Percentiles rank a stretch among this genome's conserved stretches.
phyloP scores from a whole-genome alignment of 2,888 invertebrate genomes.

The Tenodera sinensis region DNA sequence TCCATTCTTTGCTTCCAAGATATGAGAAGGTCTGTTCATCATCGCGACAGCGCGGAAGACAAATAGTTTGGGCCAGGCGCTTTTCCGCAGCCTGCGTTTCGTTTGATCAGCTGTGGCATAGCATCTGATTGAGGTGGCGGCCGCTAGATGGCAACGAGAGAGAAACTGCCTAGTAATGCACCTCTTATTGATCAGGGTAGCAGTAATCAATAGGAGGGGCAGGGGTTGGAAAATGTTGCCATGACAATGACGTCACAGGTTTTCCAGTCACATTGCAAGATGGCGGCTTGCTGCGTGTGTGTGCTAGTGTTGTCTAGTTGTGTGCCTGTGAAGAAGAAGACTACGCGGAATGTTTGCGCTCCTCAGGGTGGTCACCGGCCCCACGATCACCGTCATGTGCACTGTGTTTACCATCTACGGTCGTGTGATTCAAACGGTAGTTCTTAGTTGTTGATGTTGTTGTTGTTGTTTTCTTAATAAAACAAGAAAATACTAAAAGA shows the following conservation, averaged over 20 bases:
- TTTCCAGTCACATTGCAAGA: constrained; percentile 17
- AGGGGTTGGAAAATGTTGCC: constrained; percentile 4
- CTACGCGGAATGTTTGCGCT: neutral
- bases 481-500: constrained; percentile 5
- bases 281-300: constrained; percentile 17
- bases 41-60: too few species aligned
- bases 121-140: neutral
- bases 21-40: too few species aligned
- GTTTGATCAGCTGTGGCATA: neutral
- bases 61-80: too few species aligned
- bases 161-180: neutral
- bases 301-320: constrained; percentile 13
- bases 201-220: constrained; percentile 13
- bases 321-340: neutral
- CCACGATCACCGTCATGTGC: neutral
- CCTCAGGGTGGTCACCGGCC: neutral
- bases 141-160: neutral
- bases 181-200: constrained; percentile 9
- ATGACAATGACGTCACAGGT: constrained; percentile 16
- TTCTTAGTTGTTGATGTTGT: constrained; percentile 9
- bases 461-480: constrained; percentile 9
- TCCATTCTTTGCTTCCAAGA: too few species aligned
- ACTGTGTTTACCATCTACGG: neutral
- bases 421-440: constrained; percentile 8
- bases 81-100: too few species aligned